Percentiles rank a stretch among this genome's conserved stretches.
Evolutionary conservation across 1,140 invertebrate species (phyloP).

Genomic region (Caenorhabditis remanei): DNA sequence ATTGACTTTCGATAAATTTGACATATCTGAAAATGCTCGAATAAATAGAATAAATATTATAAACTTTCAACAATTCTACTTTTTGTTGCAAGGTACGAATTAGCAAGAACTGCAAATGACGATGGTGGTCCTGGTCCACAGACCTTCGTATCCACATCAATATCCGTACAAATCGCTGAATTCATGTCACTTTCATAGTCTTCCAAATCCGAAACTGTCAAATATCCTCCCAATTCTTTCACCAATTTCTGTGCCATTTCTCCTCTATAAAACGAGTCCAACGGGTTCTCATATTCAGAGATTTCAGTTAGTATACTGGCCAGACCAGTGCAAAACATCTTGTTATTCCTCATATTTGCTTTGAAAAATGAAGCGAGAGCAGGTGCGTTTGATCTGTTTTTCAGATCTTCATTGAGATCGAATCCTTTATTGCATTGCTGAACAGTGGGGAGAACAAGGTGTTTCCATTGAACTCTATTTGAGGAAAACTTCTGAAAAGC

Average conservation of each 20-base stretch:
- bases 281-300: slow-evolving; percentile 14
- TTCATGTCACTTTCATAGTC: slow-evolving; percentile 40
- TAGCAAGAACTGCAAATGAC: slow-evolving; percentile 13
- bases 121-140: slow-evolving; percentile 32
- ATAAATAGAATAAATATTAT: neutral
- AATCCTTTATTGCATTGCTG: slow-evolving; percentile 46
- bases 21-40: slow-evolving; percentile 18
- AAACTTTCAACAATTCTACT: neutral
- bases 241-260: slow-evolving; percentile 18
- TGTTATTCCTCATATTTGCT: slow-evolving; percentile 7
- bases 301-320: slow-evolving; percentile 10
- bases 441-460: neutral
- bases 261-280: slow-evolving; percentile 37
- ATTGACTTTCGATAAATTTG: slow-evolving; percentile 1
- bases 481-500: slow-evolving; percentile 27
- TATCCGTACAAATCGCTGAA: slow-evolving; percentile 3
- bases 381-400: slow-evolving; percentile 19
- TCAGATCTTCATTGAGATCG: slow-evolving; percentile 10
- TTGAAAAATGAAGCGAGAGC: slow-evolving; percentile 14
- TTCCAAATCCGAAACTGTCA: slow-evolving; percentile 16
- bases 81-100: slow-evolving; percentile 5
- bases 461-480: slow-evolving; percentile 33
- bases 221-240: slow-evolving; percentile 21
- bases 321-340: neutral
- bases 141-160: slow-evolving; percentile 20